Conservation (phyloP, 2,797 vertebrate genomes). For the Poeciliopsis infans region DNA sequence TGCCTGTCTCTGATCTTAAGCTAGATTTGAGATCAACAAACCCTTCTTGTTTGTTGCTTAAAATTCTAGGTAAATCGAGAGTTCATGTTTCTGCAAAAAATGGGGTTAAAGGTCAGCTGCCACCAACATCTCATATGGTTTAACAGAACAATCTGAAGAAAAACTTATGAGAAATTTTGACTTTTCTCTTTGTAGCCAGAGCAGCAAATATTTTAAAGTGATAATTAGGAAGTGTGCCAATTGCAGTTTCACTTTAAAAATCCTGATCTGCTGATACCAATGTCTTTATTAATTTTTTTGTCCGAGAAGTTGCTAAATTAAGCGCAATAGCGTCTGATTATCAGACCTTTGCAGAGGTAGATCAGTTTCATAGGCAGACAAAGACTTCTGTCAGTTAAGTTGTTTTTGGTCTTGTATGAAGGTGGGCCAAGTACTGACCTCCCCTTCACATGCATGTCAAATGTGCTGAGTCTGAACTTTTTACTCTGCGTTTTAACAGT, state of each 20-base stretch:
- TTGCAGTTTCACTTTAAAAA: neutral
- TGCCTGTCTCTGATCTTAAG: neutral
- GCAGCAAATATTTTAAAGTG: too few relatives aligned
- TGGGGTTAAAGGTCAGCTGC: neutral
- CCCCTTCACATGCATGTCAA: neutral
- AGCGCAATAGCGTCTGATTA: neutral
- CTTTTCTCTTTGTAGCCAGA: too few relatives aligned
- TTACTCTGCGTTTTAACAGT: too few relatives aligned
- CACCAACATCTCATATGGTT: too few relatives aligned
- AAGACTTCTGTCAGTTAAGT: too few relatives aligned
- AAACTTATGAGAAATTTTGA: too few relatives aligned
- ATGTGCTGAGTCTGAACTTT: neutral
- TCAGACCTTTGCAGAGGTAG: neutral
- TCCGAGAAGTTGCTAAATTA: neutral
- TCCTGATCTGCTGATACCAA: neutral
- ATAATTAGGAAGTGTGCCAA: too few relatives aligned
- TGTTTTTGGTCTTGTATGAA: neutral
- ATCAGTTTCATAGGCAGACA: neutral
- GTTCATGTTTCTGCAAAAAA: neutral
- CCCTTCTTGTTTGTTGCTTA: neutral
- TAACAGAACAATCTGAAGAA: too few relatives aligned
- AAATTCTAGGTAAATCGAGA: too few relatives aligned
- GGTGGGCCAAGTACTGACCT: neutral
- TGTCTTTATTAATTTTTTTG: neutral
- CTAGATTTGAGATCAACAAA: neutral